Base-by-base conservation (phyloP, 2,797 vertebrate genomes). In the Sus cebifrons region DNA sequence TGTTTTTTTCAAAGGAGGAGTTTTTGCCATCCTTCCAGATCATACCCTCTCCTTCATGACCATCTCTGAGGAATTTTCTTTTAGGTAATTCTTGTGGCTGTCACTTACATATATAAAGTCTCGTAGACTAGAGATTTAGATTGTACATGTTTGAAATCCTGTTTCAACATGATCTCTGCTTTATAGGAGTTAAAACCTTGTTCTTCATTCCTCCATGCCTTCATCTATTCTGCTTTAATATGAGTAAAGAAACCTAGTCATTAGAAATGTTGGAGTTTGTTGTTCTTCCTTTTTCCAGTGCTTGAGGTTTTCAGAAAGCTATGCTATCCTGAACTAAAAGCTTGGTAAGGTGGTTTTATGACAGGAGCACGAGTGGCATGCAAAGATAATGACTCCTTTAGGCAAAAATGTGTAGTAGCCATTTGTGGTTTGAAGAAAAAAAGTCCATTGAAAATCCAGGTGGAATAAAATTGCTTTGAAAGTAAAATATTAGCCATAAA, bases 391-490 rank as follows among this genome's bases (percentile, higher is more conserved):
- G n/a, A 60, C 23, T 86, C 62, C 62, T 82, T 44, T 40, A 89
- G 65, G 27, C 5, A 78, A n/a, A 84, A 67, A 20, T 73, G 44
- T 73, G 10, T 84, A 36, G 10, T 84, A 36, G 25, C 20, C 15
- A 16, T 58, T 23, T 77, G 60, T 83, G 77, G 21, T 81, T 70
- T 67, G 65, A 12, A 29, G 18, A 52, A 84, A 58, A 60, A 29
- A 88, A 75, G 8, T 52, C 9, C 5, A 75, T 44, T 93, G 15
- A 90, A 86, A 75, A 49, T 86, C 17, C 18, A 49, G 20, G 70
- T 89, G 62, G n/a, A 86, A 20, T 82, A 86, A 86, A 90, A 68
- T 70, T 40, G 20, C 17, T 88, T 93, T 91, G 58, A 73, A 73
- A 25, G 8, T 86, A 65, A 71, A 88, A 89, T 23, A 58, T 83